Conservation (phyloP, 1,140 invertebrate genomes). For the Nasonia vitripennis region DNA sequence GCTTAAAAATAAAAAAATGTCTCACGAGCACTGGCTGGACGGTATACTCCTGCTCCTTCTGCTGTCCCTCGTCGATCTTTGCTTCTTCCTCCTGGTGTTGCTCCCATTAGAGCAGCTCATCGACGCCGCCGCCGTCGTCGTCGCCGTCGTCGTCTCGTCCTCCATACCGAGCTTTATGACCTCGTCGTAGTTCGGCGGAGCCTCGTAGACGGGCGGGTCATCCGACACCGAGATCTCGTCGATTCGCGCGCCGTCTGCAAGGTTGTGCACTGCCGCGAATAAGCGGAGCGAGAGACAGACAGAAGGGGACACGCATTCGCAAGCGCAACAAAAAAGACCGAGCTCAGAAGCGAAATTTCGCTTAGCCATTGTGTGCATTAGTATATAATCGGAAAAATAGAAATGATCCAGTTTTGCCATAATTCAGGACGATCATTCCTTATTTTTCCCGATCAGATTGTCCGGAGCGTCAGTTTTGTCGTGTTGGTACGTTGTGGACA, state of each 20-base stretch:
- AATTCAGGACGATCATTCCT: no score
- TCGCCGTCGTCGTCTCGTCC: constrained; percentile 54
- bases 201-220: constrained; percentile 83
- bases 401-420: no score
- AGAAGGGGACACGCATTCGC: constrained; percentile 28
- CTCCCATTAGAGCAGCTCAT: neutral
- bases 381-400: neutral
- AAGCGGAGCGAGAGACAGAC: neutral
- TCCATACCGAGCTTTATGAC: constrained; percentile 78
- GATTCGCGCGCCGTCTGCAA: constrained; percentile 73
- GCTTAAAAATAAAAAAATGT: neutral
- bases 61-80: constrained; percentile 41
- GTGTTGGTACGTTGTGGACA: neutral
- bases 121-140: constrained; percentile 8
- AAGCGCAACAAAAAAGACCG: constrained; percentile 52
- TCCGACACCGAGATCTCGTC: constrained; percentile 78
- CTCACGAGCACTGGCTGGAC: constrained; percentile 62
- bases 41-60: constrained; percentile 58
- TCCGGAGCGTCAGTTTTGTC: neutral
- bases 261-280: constrained; percentile 67
- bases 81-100: constrained; percentile 57
- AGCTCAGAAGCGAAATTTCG: constrained; percentile 17
- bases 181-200: constrained; percentile 83
- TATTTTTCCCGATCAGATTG: neutral
- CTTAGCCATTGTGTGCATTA: neutral